Evolutionary conservation across 2,113 vertebrate genomes (phyloP).

Genomic region (Oplegnathus fasciatus): DNA sequence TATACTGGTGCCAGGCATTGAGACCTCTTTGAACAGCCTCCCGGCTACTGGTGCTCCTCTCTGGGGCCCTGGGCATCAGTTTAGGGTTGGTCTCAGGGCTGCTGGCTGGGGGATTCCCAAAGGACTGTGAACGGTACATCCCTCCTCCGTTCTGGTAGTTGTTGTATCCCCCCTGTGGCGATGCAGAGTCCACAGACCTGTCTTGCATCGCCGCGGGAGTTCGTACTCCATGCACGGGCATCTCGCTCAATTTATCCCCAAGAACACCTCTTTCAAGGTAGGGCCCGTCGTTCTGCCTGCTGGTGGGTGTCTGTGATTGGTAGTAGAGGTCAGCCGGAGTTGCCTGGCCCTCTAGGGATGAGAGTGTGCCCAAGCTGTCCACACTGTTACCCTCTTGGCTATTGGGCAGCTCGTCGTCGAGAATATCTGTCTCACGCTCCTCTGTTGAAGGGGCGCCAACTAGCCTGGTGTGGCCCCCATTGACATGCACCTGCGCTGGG

Average conservation of each 20-base stretch:
- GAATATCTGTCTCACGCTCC: conserved; percentile 94
- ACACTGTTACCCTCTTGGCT: conserved; percentile 93
- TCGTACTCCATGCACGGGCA: conserved; percentile 83
- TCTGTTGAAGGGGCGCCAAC: conserved; percentile 58
- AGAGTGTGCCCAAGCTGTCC: conserved; percentile 93
- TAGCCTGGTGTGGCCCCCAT: conserved; percentile 84
- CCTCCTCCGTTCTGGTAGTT: conserved; percentile 81
- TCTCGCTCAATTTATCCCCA: conserved; percentile 70
- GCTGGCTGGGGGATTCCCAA: conserved; percentile 80
- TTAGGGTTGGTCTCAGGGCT: conserved; percentile 82
- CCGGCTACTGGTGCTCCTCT: conserved; percentile 93
- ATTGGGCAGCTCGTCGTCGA: conserved; percentile 93
- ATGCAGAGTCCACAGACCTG: conserved; percentile 80
- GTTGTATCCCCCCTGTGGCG: conserved; percentile 76
- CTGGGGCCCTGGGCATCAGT: conserved; percentile 85
- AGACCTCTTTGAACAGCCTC: conserved; percentile 96
- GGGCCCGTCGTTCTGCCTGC: conserved; percentile 79
- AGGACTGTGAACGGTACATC: conserved; percentile 90
- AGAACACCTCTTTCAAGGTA: conserved; percentile 74
- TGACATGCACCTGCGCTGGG: conserved; percentile 95
- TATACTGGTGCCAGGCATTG: conserved; percentile 93
- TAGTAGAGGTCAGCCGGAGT: conserved; percentile 85
- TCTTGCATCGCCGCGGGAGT: conserved; percentile 88
- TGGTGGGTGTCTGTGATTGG: conserved; percentile 81
- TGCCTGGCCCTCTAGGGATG: conserved; percentile 90